Evolutionary conservation across 1,140 invertebrate species (phyloP).

Genomic region (Drosophila arizonae): DNA sequence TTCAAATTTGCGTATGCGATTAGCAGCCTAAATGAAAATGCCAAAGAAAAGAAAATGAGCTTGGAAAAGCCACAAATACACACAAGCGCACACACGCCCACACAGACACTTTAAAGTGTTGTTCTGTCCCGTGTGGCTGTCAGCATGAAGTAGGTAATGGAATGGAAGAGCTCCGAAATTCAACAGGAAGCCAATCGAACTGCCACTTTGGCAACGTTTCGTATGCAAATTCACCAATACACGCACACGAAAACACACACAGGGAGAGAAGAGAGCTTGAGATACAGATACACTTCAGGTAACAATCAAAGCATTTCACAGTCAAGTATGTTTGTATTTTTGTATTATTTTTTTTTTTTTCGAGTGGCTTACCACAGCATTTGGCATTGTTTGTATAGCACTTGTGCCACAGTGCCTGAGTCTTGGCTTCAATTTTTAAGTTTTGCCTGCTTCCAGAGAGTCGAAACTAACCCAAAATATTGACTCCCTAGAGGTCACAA

Average conservation of each 20-base stretch:
- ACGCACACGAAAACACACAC: constrained; percentile 2
- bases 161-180: constrained; percentile 51
- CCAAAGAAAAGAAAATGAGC: constrained; percentile 5
- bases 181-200: constrained; percentile 44
- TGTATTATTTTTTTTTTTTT: constrained; percentile 31
- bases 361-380: constrained; percentile 67
- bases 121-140: constrained; percentile 1
- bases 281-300: constrained; percentile 65
- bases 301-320: constrained; percentile 68
- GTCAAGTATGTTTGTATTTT: constrained; percentile 11
- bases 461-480: too few species aligned
- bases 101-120: constrained; percentile 7
- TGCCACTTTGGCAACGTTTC: constrained; percentile 65
- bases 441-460: not conserved
- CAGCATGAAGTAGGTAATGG: constrained; percentile 50
- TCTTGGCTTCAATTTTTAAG: not conserved
- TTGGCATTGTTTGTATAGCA: constrained; percentile 68
- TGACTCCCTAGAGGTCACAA: too few species aligned
- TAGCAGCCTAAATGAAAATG: constrained; percentile 17
- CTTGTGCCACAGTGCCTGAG: constrained; percentile 22
- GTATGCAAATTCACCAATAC: constrained; percentile 56
- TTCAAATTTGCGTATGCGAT: constrained; percentile 27
- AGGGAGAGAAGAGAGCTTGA: constrained; percentile 19
- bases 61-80: not conserved
- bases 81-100: not conserved